phyloP scores from a whole-genome alignment of 1,140 invertebrate genomes.

The Tetragnatha versicolor region DNA sequence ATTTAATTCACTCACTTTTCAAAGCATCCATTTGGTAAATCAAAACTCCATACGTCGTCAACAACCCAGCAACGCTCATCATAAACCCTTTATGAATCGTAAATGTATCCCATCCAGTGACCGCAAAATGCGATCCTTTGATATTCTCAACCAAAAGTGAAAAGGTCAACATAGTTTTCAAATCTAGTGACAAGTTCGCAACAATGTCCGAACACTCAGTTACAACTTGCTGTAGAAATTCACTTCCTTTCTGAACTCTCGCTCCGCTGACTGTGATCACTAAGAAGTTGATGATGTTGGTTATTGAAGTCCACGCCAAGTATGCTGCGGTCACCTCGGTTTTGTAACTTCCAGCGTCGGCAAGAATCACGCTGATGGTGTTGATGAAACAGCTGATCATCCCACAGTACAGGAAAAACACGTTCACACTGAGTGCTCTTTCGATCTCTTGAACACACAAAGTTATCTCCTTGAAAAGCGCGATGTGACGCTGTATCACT shows the following conservation, averaged over 20 bases:
- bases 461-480: not conserved
- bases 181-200: not conserved
- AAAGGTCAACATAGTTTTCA: not conserved
- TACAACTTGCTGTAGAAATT: not conserved
- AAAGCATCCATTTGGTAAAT: slow-evolving; percentile 26
- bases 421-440: not conserved
- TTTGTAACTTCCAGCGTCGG: not conserved
- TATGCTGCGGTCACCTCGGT: not conserved
- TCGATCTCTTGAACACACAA: not conserved
- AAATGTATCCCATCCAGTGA: slow-evolving; percentile 27
- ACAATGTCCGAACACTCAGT: not conserved
- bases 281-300: not conserved
- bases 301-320: not conserved
- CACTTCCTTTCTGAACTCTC: not conserved
- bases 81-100: slow-evolving; percentile 2
- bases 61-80: not conserved
- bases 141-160: not conserved
- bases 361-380: not conserved
- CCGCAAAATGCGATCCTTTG: not conserved
- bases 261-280: not conserved
- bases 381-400: slow-evolving; percentile 18
- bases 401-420: not conserved
- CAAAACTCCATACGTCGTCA: slow-evolving; percentile 20
- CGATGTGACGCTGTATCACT: not conserved
- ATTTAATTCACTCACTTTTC: not conserved